Conservation (phyloP, 2,888 invertebrate genomes). For the Leuctra nigra region DNA sequence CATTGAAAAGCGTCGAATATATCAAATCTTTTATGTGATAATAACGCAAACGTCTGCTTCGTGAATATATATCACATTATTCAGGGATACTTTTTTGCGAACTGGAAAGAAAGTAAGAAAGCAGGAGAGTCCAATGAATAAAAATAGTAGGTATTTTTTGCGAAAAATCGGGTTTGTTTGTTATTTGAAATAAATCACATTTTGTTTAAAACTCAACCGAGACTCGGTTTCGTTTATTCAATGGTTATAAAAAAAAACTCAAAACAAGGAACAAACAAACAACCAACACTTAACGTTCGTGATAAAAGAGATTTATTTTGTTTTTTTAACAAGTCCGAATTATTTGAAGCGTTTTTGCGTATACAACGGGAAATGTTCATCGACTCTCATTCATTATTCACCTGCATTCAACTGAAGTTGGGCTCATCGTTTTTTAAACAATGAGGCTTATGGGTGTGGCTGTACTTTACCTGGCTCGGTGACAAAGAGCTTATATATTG, state of each 20-base stretch:
- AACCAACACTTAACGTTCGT: neutral
- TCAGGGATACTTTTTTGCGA: slow-evolving; percentile 14
- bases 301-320: slow-evolving; percentile 9
- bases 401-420: too few species aligned
- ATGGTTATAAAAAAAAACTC: slow-evolving; percentile 1
- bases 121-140: slow-evolving; percentile 17
- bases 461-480: too few species aligned
- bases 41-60: slow-evolving; percentile 18
- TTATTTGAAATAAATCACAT: slow-evolving; percentile 4
- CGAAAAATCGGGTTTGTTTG: slow-evolving; percentile 8
- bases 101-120: neutral
- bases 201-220: slow-evolving; percentile 14
- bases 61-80: slow-evolving; percentile 18
- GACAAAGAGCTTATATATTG: too few species aligned
- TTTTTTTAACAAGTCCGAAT: too few species aligned
- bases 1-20: slow-evolving; percentile 19
- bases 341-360: too few species aligned
- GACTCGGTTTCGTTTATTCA: neutral
- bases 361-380: too few species aligned
- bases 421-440: too few species aligned
- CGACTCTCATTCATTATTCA: too few species aligned
- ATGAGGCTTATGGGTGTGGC: too few species aligned
- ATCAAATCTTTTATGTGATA: slow-evolving; percentile 17
- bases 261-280: slow-evolving; percentile 1
- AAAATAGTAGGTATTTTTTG: slow-evolving; percentile 7